Evolutionary conservation across 1,140 invertebrate species (phyloP).

Genomic region (Trichonephila clavipes): DNA sequence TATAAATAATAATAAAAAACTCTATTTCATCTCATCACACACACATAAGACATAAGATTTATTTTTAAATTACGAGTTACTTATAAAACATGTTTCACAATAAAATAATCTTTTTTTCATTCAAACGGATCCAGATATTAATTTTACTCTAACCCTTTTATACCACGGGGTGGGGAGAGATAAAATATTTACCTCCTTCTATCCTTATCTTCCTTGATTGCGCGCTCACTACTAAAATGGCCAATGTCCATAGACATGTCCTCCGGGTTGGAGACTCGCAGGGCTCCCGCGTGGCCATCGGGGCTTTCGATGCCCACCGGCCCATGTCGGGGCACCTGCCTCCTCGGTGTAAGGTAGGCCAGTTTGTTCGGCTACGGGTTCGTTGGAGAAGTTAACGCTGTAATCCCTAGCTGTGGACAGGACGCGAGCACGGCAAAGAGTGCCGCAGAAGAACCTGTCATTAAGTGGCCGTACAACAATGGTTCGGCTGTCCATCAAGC

Average conservation of each 20-base stretch:
- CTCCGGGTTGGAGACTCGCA: constrained; percentile 72
- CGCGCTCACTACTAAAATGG: neutral
- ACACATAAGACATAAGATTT: too few relatives aligned
- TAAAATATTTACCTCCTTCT: constrained; percentile 42
- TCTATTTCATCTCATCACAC: too few relatives aligned
- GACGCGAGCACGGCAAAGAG: constrained; percentile 56
- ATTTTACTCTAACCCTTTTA: too few relatives aligned
- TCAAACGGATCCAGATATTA: too few relatives aligned
- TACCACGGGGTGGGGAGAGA: too few relatives aligned
- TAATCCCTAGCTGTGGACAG: constrained; percentile 27
- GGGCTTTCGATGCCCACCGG: constrained; percentile 71
- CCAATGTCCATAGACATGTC: constrained; percentile 72
- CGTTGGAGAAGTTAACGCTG: neutral
- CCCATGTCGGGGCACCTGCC: constrained; percentile 71
- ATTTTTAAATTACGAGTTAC: too few relatives aligned
- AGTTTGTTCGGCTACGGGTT: constrained; percentile 49
- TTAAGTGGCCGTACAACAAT: constrained; percentile 74
- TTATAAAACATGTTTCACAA: too few relatives aligned
- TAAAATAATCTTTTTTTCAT: too few relatives aligned
- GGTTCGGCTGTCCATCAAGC: constrained; percentile 69
- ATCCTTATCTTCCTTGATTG: constrained; percentile 54
- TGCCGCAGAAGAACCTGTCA: constrained; percentile 57
- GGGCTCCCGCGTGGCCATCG: constrained; percentile 63
- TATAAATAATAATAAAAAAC: too few relatives aligned
- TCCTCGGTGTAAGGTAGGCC: constrained; percentile 72